Evolutionary conservation across 2,888 invertebrate species (phyloP).

Genomic region (Chelonus formosanus): DNA sequence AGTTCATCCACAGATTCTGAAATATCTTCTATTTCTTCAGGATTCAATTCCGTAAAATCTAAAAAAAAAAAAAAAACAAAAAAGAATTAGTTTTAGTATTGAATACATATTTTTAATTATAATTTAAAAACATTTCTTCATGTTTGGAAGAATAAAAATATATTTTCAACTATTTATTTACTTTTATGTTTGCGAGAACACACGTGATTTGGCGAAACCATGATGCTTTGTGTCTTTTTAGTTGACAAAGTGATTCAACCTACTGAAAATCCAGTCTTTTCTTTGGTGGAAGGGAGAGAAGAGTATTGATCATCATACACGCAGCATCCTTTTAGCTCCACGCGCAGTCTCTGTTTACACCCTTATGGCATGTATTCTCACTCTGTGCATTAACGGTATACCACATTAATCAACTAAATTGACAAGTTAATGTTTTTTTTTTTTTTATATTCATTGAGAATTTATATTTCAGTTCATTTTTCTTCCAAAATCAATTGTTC

Average conservation of each 20-base stretch:
- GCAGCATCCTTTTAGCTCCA: conserved; percentile 12
- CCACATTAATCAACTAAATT: too few relatives aligned
- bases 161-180: neutral
- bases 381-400: too few relatives aligned
- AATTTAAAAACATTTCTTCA: too few relatives aligned
- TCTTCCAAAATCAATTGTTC: too few relatives aligned
- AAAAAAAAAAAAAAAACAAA: conserved; percentile 9
- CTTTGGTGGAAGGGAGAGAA: neutral
- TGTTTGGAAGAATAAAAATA: too few relatives aligned
- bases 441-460: neutral
- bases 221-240: neutral
- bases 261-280: conserved; percentile 11
- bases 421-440: too few relatives aligned
- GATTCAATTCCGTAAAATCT: conserved; percentile 49
- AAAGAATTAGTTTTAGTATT: neutral
- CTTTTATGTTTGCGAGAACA: conserved; percentile 31
- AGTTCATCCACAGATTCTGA: conserved; percentile 83
- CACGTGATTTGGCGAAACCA: conserved; percentile 30
- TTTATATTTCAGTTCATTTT: too few relatives aligned
- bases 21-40: conserved; percentile 57
- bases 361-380: neutral
- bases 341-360: conserved; percentile 26
- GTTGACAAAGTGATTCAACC: conserved; percentile 1
- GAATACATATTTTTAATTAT: too few relatives aligned
- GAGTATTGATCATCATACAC: conserved; percentile 31